Evolutionary conservation across 2,888 invertebrate genomes (phyloP), one percentile per base, ranked within the genome.

Genomic region (Chymomyza fuscimana): DNA sequence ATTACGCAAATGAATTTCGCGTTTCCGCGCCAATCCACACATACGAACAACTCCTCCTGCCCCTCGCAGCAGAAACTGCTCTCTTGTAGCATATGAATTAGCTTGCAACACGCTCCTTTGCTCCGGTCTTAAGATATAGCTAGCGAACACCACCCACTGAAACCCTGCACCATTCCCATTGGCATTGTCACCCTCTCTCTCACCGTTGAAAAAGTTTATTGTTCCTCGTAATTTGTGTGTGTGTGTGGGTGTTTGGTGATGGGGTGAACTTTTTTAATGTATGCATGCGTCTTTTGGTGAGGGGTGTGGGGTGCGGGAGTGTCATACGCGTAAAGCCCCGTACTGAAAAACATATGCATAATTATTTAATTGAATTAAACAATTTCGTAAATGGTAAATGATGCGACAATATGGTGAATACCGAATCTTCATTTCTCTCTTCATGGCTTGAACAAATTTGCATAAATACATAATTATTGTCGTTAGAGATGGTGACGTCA

Each of bases 311-410:
- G 0, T 60, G 82, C 59, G 68, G 76, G 81, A 77, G 87, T 80
- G 81, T 80, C 76, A 85, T 78, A 76, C 75, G 70, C 62, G 81
- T 19, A 69, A 59, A 58, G 64, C 63, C 32, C 32, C 25, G 58
- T 60, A 67, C 81, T 74, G 65, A 67, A 77, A 82, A 89, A 72
- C 86, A 86, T 86, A 87, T 86, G 89, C 86, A 89, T 87, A 86
- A 89, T 86, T 89, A 89, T 86, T 78, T 90, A 89, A 89, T 89
- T 89, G 90, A 89, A 90, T 89, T 90, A 89, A 89, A 89, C 87
- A 90, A 90, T 88, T 90, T 89, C 78, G 89, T 89, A 87, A 89
- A 89, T 87, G 88, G 72, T 89, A 86, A 86, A 88, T 89, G 88
- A 86, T 81, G 86, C 86, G 86, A 87, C 87, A 88, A 86, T 87